Evolutionary conservation across 2,888 invertebrate species (phyloP).

Genomic region (Drepana falcataria): DNA sequence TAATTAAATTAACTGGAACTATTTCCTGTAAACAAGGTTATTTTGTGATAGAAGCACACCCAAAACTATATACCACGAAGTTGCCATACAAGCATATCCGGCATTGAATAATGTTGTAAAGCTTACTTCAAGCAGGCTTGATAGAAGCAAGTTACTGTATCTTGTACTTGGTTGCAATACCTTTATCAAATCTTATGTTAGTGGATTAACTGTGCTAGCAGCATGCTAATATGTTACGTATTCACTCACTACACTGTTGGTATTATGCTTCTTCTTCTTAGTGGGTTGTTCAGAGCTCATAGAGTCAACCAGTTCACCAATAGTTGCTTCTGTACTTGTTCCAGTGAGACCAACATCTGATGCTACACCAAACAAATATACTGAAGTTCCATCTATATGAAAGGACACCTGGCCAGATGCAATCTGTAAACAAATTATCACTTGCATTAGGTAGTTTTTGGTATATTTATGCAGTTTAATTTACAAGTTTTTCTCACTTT

Average conservation of each 20-base stretch:
- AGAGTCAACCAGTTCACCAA: slow-evolving; percentile 73
- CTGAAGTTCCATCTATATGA: slow-evolving; percentile 80
- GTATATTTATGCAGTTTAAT: too few species aligned
- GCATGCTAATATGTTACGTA: slow-evolving; percentile 1
- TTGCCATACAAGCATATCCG: too few species aligned
- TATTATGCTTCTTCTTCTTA: slow-evolving; percentile 65
- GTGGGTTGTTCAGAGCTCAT: slow-evolving; percentile 57
- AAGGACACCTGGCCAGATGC: slow-evolving; percentile 87
- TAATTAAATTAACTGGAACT: slow-evolving; percentile 79
- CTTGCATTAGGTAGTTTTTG: not conserved
- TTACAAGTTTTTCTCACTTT: too few species aligned
- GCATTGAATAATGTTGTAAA: too few species aligned
- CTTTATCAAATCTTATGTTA: too few species aligned
- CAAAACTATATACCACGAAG: not conserved
- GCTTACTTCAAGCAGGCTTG: too few species aligned
- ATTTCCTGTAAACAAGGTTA: slow-evolving; percentile 69
- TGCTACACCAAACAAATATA: slow-evolving; percentile 82
- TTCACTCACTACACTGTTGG: slow-evolving; percentile 53
- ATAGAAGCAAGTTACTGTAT: too few species aligned
- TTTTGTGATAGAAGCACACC: not conserved
- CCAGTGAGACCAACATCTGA: slow-evolving; percentile 77
- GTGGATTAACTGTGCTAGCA: too few species aligned
- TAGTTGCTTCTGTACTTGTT: slow-evolving; percentile 67
- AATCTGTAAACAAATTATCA: slow-evolving; percentile 55
- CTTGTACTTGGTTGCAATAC: too few species aligned